A percentile compares a stretch with the other conserved stretches of the same genome.
These are phyloP conservation scores for Caenorhabditis virilis DNA, from an alignment of 2,888 invertebrate genomes.

Conservation along the genomic window DNA sequence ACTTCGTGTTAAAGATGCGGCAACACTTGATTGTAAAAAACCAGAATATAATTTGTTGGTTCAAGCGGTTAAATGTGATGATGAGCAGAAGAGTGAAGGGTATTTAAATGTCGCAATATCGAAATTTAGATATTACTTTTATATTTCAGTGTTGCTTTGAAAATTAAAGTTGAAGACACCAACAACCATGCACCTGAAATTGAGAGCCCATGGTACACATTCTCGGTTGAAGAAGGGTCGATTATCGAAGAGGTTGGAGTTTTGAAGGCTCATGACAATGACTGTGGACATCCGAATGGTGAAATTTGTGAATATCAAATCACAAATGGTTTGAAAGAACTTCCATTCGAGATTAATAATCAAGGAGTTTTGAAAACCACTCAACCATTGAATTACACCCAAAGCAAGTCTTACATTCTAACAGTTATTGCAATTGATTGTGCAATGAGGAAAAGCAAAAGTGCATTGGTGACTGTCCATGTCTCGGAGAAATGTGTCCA, in stretches of 20 bases:
- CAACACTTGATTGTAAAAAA: constrained; percentile 58
- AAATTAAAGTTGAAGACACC: constrained; percentile 86
- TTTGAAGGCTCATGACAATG: constrained; percentile 88
- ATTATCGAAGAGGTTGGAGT: constrained; percentile 87
- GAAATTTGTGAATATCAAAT: constrained; percentile 98
- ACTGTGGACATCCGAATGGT: constrained; percentile 91
- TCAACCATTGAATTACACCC: constrained; percentile 87
- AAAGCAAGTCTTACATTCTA: constrained; percentile 91
- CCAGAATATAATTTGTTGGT: constrained; percentile 56
- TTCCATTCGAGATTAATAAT: constrained; percentile 66
- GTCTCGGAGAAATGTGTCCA: constrained; percentile 75
- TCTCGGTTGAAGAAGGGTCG: constrained; percentile 80
- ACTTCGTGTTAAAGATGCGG: constrained; percentile 55
- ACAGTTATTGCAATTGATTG: constrained; percentile 96
- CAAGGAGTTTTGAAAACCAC: constrained; percentile 81
- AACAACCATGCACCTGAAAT: constrained; percentile 94
- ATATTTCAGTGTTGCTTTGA: constrained; percentile 54
- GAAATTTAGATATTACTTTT: no score
- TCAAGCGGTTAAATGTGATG: constrained; percentile 62
- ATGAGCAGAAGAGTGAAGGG: constrained; percentile 54
- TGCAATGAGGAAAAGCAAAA: constrained; percentile 83
- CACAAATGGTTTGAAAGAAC: constrained; percentile 73
- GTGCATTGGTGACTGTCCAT: constrained; percentile 94
- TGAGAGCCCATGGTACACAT: constrained; percentile 86
- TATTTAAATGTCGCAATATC: no score